phyloP scores from a whole-genome alignment of 2,888 invertebrate species.

The Noctua fimbriata region DNA sequence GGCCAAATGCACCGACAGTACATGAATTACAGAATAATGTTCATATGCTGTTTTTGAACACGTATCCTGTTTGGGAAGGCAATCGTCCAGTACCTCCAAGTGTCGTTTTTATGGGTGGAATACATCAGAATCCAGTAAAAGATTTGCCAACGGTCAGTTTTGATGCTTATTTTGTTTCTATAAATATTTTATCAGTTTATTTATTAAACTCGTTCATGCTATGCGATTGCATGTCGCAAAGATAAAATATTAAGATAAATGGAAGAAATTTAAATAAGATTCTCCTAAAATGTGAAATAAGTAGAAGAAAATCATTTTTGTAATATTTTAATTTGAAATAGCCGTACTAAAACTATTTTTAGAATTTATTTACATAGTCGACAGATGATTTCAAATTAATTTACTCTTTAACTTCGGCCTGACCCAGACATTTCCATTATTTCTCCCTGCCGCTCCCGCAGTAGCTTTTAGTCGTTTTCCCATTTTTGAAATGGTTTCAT shows the following conservation, averaged over 20 bases:
- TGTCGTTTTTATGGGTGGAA: slow-evolving; percentile 75
- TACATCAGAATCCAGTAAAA: slow-evolving; percentile 32
- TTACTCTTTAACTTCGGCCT: too few relatives aligned
- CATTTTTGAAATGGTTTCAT: neutral
- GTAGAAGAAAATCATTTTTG: too few relatives aligned
- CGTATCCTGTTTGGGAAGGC: slow-evolving; percentile 76
- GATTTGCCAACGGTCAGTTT: slow-evolving; percentile 36
- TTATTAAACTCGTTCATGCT: neutral
- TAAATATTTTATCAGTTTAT: neutral
- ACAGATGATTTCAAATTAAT: too few relatives aligned
- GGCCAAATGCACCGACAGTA: slow-evolving; percentile 64
- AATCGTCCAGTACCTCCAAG: slow-evolving; percentile 78
- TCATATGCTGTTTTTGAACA: slow-evolving; percentile 81
- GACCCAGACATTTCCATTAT: neutral
- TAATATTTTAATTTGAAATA: too few relatives aligned
- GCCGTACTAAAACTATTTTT: too few relatives aligned
- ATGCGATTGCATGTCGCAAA: neutral
- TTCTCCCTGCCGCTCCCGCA: neutral
- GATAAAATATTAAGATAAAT: too few relatives aligned
- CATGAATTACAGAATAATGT: slow-evolving; percentile 69
- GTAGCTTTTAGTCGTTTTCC: neutral
- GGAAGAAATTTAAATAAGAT: neutral
- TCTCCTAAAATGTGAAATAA: neutral
- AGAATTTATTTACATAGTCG: too few relatives aligned
- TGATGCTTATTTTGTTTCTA: neutral